A percentile compares a stretch with the other conserved stretches of the same genome.
Evolutionary conservation across 64 coral and sea anemone species (phyloP).

Genomic region (Actinia equina): DNA sequence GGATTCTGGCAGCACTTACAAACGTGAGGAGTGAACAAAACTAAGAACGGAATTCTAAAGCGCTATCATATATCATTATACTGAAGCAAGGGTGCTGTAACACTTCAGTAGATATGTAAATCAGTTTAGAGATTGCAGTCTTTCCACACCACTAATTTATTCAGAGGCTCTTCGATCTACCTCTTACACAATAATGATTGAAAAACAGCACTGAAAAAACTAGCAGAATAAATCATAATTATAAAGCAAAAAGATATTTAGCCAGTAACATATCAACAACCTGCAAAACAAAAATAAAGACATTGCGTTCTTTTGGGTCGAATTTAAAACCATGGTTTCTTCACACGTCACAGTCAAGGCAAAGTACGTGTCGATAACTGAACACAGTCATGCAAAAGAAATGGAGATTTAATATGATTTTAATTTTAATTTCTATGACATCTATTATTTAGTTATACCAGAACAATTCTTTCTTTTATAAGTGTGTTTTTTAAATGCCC

Average conservation of each 20-base stretch:
- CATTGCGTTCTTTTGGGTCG: background rate
- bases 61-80: background rate
- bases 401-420: background rate
- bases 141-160: background rate
- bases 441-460: background rate
- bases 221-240: too few species aligned
- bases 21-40: too few species aligned
- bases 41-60: too few species aligned
- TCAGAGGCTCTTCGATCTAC: background rate
- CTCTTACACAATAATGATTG: too few species aligned
- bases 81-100: background rate
- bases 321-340: background rate
- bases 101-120: background rate
- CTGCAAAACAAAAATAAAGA: background rate
- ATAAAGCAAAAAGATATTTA: too few species aligned
- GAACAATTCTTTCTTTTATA: too few species aligned
- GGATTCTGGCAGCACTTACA: too few species aligned
- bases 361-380: too few species aligned
- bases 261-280: background rate
- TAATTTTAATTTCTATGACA: background rate
- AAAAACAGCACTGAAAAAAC: too few species aligned
- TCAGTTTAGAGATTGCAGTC: background rate
- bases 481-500: too few species aligned
- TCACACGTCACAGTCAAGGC: background rate
- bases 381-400: background rate